Evolutionary conservation across 2,797 vertebrate species (phyloP), one percentile per base, ranked within the genome.

Genomic region (Pantherophis alleghaniensis): DNA sequence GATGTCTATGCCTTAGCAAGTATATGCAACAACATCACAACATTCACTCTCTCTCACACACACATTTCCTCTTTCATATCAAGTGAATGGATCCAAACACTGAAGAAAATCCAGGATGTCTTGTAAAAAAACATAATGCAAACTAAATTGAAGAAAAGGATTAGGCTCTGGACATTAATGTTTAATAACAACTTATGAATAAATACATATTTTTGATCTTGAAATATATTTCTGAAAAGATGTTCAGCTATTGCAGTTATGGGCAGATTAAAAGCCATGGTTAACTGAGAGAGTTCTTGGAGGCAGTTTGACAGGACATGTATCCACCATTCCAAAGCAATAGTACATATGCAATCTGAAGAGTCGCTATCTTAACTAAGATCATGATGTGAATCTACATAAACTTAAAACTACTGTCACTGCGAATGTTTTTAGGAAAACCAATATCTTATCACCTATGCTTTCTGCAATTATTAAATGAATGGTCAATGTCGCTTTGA

Each of bases 1-100:
- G 53, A 92, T 94, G 94, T 55, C 60, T 22, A 14, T 92, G 57
- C 10, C 93, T 91, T 90, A 90, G 51, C 5, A 96, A 94, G 2
- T 55, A 0, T 90, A 92, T 94, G 93, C 87, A 92, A 24, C 28
- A 92, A 20, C 22, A 88, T 93, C 0, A 9, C 22, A 69, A 90
- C 94, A 95, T 61, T 90, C 24, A 86, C 59, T 37, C 13, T 11
- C 57, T 4, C 57, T 0, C 57, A 6, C 18, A 59, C 18, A 59
- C 9, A 3, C 32, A 28, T 53, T 26, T 5, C n/a, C 42, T 92
- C 87, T 22, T 53, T 22, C 53, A 59, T 37, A 90, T 66, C 32
- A 42, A 90, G 37, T 90, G n/a, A 24, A 42, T 56, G 57, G 12
- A 42, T 56, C 57, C 28, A 53, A 86, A 51, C 6, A 56, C 18